Percentiles rank a stretch among this genome's conserved stretches.
phyloP scores from a whole-genome alignment of 64 coral and sea anemone genomes.

The Porites lutea region DNA sequence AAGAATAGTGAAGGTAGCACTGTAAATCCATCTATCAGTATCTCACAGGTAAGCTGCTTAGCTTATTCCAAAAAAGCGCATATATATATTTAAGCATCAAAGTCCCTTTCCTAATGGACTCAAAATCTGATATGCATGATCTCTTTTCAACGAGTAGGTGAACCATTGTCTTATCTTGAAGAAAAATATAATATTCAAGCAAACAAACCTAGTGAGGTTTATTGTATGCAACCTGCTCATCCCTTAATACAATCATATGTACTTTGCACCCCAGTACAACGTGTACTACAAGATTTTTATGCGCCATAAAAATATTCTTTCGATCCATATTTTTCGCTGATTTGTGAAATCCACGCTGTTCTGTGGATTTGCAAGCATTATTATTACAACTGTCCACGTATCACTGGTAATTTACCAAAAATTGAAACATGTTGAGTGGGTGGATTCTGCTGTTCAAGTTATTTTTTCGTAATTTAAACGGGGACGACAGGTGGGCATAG shows the following conservation, averaged over 20 bases:
- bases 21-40: background rate
- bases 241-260: background rate
- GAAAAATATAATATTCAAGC: background rate
- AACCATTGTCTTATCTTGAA: background rate
- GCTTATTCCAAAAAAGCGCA: too few species aligned
- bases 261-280: background rate
- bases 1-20: background rate
- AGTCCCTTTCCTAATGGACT: too few species aligned
- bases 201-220: background rate
- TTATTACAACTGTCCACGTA: background rate
- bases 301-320: background rate
- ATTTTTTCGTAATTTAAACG: background rate
- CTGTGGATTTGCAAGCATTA: background rate
- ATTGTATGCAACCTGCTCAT: background rate
- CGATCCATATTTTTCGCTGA: background rate
- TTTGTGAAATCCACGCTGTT: background rate
- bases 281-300: background rate
- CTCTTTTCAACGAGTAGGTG: too few species aligned
- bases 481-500: background rate
- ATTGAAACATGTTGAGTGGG: constrained; percentile 36
- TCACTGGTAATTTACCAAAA: constrained; percentile 26
- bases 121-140: too few species aligned
- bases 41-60: background rate
- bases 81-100: background rate
- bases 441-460: constrained; percentile 23